Evolutionary conservation across 2,888 invertebrate genomes (phyloP).

Genomic region (Argyresthia goedartella): DNA sequence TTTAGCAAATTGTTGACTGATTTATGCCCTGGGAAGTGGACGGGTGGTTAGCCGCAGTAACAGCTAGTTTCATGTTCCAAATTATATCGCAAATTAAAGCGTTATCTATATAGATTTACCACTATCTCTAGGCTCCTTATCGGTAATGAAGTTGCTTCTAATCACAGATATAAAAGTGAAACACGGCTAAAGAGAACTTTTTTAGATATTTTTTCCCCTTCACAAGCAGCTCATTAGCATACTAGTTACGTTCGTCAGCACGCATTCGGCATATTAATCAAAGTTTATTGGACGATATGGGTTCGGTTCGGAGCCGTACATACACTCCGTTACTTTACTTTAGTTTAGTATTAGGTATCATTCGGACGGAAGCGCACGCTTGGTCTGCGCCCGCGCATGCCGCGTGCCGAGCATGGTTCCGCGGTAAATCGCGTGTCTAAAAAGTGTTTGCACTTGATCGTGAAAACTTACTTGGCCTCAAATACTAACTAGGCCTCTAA

Average conservation of each 20-base stretch:
- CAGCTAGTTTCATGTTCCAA: no score
- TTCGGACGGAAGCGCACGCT: constrained; percentile 51
- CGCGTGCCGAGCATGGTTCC: neutral
- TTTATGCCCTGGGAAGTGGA: no score
- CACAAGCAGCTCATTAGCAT: no score
- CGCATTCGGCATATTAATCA: constrained; percentile 1
- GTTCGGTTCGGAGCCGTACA: neutral
- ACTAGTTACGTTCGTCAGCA: neutral
- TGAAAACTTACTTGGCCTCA: constrained; percentile 52
- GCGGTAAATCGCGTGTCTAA: constrained; percentile 39
- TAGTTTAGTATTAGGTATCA: constrained; percentile 43
- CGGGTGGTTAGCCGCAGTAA: no score
- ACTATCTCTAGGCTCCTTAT: no score
- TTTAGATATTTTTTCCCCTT: no score
- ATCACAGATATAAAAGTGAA: no score
- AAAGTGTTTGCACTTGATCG: constrained; percentile 56
- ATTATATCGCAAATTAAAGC: no score
- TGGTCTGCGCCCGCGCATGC: constrained; percentile 16
- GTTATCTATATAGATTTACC: no score
- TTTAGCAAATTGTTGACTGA: no score
- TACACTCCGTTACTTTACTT: constrained; percentile 12
- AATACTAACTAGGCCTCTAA: constrained; percentile 46
- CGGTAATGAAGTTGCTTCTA: no score
- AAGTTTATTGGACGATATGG: constrained; percentile 1
- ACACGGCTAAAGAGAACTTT: no score